These are phyloP conservation scores for Syngnathoides biaculeatus DNA, from an alignment of 2,113 vertebrate species.

Conservation along the genomic window DNA sequence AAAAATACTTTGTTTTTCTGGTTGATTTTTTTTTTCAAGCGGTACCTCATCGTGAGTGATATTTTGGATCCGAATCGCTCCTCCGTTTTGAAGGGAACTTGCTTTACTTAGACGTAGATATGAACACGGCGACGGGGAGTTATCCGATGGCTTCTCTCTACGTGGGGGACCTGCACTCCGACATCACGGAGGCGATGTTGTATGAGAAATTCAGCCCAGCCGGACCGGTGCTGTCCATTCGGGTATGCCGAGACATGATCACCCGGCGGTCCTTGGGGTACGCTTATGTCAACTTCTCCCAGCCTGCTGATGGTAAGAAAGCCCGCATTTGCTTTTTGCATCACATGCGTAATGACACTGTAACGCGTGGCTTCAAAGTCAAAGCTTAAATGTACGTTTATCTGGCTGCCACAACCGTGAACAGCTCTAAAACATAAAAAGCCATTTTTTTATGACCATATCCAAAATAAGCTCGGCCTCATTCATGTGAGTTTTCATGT, in stretches of 20 bases:
- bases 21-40: background rate
- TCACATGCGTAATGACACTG: constrained; percentile 4
- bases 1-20: constrained; percentile 14
- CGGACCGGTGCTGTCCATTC: constrained; percentile 97
- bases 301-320: constrained; percentile 91
- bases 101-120: constrained; percentile 39
- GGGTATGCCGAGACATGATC: constrained; percentile 98
- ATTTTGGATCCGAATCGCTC: constrained; percentile 15
- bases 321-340: background rate
- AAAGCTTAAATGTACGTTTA: background rate
- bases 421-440: background rate
- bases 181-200: constrained; percentile 98
- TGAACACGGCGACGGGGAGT: constrained; percentile 79
- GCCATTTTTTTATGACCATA: constrained; percentile 15
- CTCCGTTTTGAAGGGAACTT: constrained; percentile 8
- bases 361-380: constrained; percentile 16
- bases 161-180: constrained; percentile 96
- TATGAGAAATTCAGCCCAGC: constrained; percentile 99
- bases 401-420: background rate
- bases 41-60: background rate
- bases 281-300: constrained; percentile 98
- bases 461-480: constrained; percentile 58
- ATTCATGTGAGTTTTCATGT: constrained; percentile 31
- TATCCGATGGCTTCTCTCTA: constrained; percentile 99
- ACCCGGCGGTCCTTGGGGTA: constrained; percentile 94